Percentiles rank a stretch among this genome's conserved stretches.
These are phyloP conservation scores for Ceyx erithaca DNA, from an alignment of 2,797 vertebrate genomes.

Conservation along the genomic window DNA sequence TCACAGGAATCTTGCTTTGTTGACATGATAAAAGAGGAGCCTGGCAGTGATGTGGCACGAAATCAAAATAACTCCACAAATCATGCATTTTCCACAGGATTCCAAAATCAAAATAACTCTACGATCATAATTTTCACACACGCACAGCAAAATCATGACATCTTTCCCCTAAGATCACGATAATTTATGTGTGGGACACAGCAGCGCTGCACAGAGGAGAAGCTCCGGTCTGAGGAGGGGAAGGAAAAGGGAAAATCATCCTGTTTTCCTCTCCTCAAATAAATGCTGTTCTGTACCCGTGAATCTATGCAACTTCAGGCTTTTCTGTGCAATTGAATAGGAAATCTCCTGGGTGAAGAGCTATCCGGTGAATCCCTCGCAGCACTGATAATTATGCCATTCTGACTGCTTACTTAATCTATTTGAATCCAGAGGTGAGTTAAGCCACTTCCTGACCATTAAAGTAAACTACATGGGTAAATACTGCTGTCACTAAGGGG, in stretches of 20 bases:
- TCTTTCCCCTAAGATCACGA: slow-evolving; percentile 11
- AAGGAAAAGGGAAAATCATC: not conserved
- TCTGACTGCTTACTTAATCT: slow-evolving; percentile 79
- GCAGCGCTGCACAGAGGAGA: not conserved
- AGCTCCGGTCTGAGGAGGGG: not conserved
- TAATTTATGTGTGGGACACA: not conserved
- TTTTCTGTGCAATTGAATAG: slow-evolving; percentile 53
- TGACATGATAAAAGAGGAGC: slow-evolving; percentile 67
- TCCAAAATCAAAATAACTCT: slow-evolving; percentile 69
- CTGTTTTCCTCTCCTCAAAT: slow-evolving; percentile 2
- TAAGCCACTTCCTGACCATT: slow-evolving; percentile 81
- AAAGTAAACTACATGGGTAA: slow-evolving; percentile 81
- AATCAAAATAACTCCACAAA: slow-evolving; percentile 63
- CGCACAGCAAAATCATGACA: slow-evolving; percentile 21
- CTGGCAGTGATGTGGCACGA: slow-evolving; percentile 67
- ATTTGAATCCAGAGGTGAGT: slow-evolving; percentile 82
- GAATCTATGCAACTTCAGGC: slow-evolving; percentile 28
- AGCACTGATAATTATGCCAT: slow-evolving; percentile 72
- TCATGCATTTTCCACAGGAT: slow-evolving; percentile 52
- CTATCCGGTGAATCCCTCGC: slow-evolving; percentile 64
- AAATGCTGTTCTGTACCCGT: not conserved
- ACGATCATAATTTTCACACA: slow-evolving; percentile 38
- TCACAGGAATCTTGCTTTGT: slow-evolving; percentile 64
- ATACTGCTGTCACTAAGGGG: slow-evolving; percentile 76
- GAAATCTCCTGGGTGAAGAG: slow-evolving; percentile 66